Evolutionary conservation across 2,113 vertebrate genomes (phyloP).

Genomic region (Scomber scombrus): DNA sequence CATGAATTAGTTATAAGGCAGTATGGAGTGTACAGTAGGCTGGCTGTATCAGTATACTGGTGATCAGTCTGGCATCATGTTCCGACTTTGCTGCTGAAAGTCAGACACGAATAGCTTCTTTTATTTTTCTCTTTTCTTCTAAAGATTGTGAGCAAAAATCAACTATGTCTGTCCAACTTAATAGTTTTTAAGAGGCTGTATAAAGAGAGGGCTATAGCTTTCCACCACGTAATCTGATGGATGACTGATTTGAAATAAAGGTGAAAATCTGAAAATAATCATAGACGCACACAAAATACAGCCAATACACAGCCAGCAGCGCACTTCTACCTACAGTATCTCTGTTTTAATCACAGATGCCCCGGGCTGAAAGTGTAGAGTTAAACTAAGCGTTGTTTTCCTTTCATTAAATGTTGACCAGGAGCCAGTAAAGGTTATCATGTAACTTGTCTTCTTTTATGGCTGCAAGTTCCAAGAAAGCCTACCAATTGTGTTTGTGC

Average conservation of each 20-base stretch:
- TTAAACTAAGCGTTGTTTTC: conserved; percentile 26
- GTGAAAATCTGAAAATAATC: neutral
- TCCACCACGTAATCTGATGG: neutral
- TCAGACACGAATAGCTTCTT: neutral
- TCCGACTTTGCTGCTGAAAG: conserved; percentile 30
- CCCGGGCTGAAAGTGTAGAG: conserved; percentile 1
- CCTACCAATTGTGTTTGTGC: conserved; percentile 34
- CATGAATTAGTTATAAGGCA: conserved; percentile 70
- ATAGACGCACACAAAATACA: neutral
- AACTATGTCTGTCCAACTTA: too few species aligned
- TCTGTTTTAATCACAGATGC: neutral
- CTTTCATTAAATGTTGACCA: conserved; percentile 54
- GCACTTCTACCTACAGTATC: neutral
- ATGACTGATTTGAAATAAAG: neutral
- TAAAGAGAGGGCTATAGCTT: neutral
- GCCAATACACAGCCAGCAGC: neutral
- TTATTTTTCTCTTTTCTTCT: too few species aligned
- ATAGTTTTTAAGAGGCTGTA: neutral
- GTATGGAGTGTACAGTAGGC: conserved; percentile 47
- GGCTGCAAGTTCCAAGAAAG: conserved; percentile 52
- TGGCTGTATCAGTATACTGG: conserved; percentile 20
- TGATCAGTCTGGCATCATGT: conserved; percentile 20
- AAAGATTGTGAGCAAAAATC: too few species aligned
- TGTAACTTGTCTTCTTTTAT: neutral
- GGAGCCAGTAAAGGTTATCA: conserved; percentile 42